These are phyloP conservation scores for Tricholauxania praeusta DNA, from an alignment of 2,888 invertebrate species.

Conservation along the genomic window DNA sequence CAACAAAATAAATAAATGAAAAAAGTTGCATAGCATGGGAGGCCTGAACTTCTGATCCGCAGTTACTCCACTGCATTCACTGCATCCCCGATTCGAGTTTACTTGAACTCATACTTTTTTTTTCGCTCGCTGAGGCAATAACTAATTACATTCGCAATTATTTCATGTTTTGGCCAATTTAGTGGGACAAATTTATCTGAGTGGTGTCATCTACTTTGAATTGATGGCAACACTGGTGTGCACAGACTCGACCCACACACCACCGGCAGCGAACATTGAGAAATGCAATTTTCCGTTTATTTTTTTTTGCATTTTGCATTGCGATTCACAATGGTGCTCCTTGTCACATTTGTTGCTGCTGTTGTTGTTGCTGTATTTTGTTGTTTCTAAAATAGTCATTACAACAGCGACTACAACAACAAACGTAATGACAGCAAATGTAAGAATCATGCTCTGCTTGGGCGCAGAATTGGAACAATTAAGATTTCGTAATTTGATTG, in stretches of 20 bases:
- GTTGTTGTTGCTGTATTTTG: conserved; percentile 18
- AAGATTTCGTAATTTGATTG: conserved; percentile 50
- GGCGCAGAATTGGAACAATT: conserved; percentile 51
- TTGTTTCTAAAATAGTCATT: conserved; percentile 27
- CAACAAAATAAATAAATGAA: conserved; percentile 39
- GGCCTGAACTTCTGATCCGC: conserved; percentile 13
- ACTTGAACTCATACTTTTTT: conserved; percentile 27
- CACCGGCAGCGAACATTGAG: conserved; percentile 19
- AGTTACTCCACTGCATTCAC: neutral
- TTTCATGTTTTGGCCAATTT: conserved; percentile 69
- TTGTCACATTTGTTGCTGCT: conserved; percentile 46
- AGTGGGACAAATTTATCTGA: conserved; percentile 69
- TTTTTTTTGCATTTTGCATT: neutral
- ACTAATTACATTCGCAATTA: conserved; percentile 70
- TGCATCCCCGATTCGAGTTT: neutral
- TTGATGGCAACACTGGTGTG: conserved; percentile 56
- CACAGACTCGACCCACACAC: conserved; percentile 27
- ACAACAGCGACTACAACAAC: conserved; percentile 35
- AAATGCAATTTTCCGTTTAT: conserved; percentile 1
- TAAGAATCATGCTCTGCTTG: conserved; percentile 38
- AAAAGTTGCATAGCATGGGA: neutral
- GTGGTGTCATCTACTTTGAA: conserved; percentile 69
- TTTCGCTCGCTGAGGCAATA: conserved; percentile 62
- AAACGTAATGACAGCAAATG: conserved; percentile 49
- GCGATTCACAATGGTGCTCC: conserved; percentile 34